phyloP scores from a whole-genome alignment of 2,797 vertebrate genomes.

The Gymnopithys bicolor region DNA sequence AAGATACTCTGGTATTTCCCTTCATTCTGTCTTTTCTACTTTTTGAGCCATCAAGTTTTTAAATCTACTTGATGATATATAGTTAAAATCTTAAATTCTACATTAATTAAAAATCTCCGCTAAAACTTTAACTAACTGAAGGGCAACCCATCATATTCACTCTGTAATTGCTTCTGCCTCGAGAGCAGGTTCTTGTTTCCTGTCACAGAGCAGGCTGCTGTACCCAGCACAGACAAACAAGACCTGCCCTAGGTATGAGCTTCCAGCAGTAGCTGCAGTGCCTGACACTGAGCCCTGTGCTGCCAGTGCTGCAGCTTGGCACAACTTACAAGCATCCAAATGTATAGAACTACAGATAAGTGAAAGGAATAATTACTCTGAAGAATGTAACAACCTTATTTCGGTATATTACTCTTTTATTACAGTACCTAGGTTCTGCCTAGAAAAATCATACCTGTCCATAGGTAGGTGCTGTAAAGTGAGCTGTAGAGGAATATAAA shows the following conservation, averaged over 20 bases:
- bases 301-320: not conserved
- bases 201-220: not conserved
- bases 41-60: not conserved
- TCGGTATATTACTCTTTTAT: not conserved
- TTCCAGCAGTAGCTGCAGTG: not conserved
- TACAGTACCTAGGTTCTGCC: not conserved
- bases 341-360: not conserved
- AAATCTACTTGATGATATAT: not conserved
- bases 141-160: not conserved
- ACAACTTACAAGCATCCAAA: not conserved
- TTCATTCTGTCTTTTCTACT: not conserved
- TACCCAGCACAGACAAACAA: not conserved
- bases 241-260: not conserved
- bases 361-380: not conserved
- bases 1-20: not conserved
- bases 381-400: not conserved
- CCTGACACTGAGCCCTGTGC: not conserved
- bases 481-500: slow-evolving; percentile 90
- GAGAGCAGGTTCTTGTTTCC: not conserved
- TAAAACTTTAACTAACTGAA: not conserved
- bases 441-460: slow-evolving; percentile 86
- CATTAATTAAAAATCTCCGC: not conserved
- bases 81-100: not conserved
- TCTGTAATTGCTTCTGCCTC: not conserved
- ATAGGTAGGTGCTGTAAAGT: slow-evolving; percentile 92